Evolutionary conservation across 2,113 vertebrate genomes (phyloP), one percentile per base, ranked within the genome.

Genomic region (Delphinus delphis): DNA sequence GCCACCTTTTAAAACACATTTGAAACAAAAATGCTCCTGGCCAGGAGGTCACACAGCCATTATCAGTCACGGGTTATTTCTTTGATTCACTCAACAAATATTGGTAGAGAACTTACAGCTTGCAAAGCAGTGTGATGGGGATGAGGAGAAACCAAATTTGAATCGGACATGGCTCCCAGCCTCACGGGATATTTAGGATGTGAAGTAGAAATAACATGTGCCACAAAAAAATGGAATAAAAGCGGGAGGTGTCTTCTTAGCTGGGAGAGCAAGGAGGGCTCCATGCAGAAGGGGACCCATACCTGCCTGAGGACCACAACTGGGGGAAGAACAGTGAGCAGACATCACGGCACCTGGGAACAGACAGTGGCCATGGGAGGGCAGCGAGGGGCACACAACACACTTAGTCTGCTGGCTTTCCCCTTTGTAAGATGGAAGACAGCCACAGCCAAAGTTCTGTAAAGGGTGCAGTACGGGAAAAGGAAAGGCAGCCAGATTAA

Each of bases 311-410:
- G 73, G 31, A 4, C 8, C 10, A 13, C 58, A 50, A 80, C 3
- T 58, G 14, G 6, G 2, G 21, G 33, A 80, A 76, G 55, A 96
- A 63, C 23, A 25, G 8, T 13, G 44, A 81, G n/a, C 33, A 77
- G 41, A 18, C 2, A 7, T 47, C 18, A 14, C 0, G 23, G 58
- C 1, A 6, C 33, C 3, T 12, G 8, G 3, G 36, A 47, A 12
- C 5, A 70, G 38, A 67, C 8, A 9, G 18, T 26, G 11, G 44
- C 6, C 1, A 0, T 6, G 6, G 6, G 4, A 10, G 12, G 84
- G 58, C 15, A 36, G 20, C 25, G 13, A 11, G 62, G 44, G 63
- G 9, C n/a, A 10, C 8, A 11, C 8, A 0, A 2, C 3, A 9
- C 53, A 12, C 60, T 60, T 4, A 23, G 5, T 70, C 26, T 2